Percentiles rank a stretch among this genome's conserved stretches.
phyloP scores from a whole-genome alignment of 2,113 vertebrate genomes.

The Erinaceus europaeus region DNA sequence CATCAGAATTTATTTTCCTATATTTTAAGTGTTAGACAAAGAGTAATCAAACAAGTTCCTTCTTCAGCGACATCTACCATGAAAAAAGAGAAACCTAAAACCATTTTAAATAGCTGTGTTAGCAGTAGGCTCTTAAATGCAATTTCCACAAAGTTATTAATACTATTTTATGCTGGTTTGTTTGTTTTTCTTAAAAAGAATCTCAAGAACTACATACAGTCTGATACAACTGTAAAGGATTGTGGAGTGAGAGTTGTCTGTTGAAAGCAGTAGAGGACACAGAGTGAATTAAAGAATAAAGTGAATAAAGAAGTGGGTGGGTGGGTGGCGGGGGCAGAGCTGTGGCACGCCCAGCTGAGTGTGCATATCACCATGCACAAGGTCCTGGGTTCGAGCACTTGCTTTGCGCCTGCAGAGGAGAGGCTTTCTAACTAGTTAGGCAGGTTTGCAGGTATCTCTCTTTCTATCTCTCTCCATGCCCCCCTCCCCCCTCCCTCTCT shows the following conservation, averaged over 20 bases:
- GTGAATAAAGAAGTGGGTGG: no score
- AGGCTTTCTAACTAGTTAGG: no score
- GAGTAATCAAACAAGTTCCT: constrained; percentile 50
- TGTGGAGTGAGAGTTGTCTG: background rate
- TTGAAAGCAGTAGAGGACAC: no score
- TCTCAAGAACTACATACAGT: background rate
- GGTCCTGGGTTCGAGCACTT: no score
- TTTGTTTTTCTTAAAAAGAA: constrained; percentile 16
- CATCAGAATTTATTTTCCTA: constrained; percentile 78
- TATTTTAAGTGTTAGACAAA: constrained; percentile 75
- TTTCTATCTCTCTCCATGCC: no score
- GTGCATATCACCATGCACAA: no score
- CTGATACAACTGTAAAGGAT: background rate
- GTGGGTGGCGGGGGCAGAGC: no score
- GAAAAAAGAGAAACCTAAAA: constrained; percentile 29
- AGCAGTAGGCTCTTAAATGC: background rate
- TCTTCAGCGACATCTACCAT: background rate
- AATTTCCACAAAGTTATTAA: constrained; percentile 8
- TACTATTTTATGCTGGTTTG: background rate
- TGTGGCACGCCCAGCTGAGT: no score
- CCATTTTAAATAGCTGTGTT: constrained; percentile 31
- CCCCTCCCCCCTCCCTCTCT: no score
- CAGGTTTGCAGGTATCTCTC: no score
- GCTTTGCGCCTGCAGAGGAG: no score
- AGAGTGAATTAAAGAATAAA: background rate